phyloP scores from a whole-genome alignment of 92 coral and sea anemone species.

The Montipora capitata region DNA sequence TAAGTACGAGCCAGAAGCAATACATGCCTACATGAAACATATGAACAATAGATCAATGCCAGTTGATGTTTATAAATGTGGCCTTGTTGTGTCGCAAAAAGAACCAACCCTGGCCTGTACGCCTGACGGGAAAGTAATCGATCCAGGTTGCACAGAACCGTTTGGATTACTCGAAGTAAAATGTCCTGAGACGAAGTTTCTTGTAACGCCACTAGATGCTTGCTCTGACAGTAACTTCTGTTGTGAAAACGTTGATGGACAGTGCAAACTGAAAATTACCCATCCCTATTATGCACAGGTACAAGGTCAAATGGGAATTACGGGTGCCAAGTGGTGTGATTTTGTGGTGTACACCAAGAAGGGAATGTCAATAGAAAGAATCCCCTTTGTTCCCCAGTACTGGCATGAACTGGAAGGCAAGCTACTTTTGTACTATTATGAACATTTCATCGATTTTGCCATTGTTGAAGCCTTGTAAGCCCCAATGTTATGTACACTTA shows the following conservation, averaged over 20 bases:
- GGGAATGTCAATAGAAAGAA: constrained; percentile 68
- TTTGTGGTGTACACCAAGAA: constrained; percentile 74
- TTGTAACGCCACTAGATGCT: constrained; percentile 83
- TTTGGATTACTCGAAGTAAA: constrained; percentile 81
- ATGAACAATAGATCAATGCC: constrained; percentile 61
- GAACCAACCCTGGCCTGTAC: constrained; percentile 71
- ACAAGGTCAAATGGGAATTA: constrained; percentile 77
- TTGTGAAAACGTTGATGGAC: constrained; percentile 59
- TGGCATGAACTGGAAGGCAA: too few relatives aligned
- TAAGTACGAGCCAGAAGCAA: constrained; percentile 73
- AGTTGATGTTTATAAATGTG: constrained; percentile 59
- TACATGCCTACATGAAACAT: constrained; percentile 69
- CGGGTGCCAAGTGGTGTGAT: constrained; percentile 77
- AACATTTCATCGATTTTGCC: constrained; percentile 30
- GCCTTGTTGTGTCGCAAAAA: constrained; percentile 66
- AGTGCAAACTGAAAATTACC: constrained; percentile 55
- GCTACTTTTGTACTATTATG: constrained; percentile 29
- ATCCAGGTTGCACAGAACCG: constrained; percentile 61
- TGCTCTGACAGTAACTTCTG: constrained; percentile 67
- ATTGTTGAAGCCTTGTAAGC: constrained; percentile 11
- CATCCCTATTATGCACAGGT: constrained; percentile 79
- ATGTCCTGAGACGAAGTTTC: constrained; percentile 78
- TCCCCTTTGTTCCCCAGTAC: too few relatives aligned
- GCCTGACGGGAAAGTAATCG: constrained; percentile 85
- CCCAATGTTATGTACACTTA: constrained; percentile 1